Base-by-base conservation (phyloP, 2,797 vertebrate genomes). In the Rhynchonycteris naso region DNA sequence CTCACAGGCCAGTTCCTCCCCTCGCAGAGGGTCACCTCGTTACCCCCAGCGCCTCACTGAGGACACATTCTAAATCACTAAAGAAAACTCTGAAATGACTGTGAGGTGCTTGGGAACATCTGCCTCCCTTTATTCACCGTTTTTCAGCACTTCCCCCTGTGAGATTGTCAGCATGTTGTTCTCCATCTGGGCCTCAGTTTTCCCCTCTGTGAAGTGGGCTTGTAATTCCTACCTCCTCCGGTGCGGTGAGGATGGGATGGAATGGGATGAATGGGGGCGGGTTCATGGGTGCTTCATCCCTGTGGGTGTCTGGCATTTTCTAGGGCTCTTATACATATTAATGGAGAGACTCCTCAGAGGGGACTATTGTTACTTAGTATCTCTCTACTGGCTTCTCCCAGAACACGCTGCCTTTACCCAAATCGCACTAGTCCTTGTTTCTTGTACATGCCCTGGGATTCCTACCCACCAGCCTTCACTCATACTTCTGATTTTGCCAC, bases 61-160 rank as follows among this genome's bases (percentile, higher is more conserved):
- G 30, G 43, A 50, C 24, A 12, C 7, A 4, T 13, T 8, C 16
- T 43, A 33, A 28, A 24, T 33, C 10, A 22, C 63, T 66, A 30
- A 68, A 19, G 33, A 63, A 43, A 56, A 47, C 69, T 88, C 89
- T 66, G 75, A 69, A 80, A 50, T 15, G 58, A 65, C 58, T 38
- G 2, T 11, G 15, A 59, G 38, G 43, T 61, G 11, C 61, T 1
- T 7, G 21, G 71, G 24, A 33, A 69, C 38, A 9, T 9, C 59
- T 61, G 16, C n/a, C 52, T 43, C 33, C 10, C 47, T 24, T 35
- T 43, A 22, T 2, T 16, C 18, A 4, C 12, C 0, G 0, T 7
- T 47, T 33, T n/a, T 10, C 0, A 88, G 84, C 33, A 47, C 35
- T 63, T 50, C 21, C 24, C 50, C 22, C 47, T 8, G 30, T 2